These are phyloP conservation scores for Syrphus vitripennis DNA, from an alignment of 2,888 invertebrate genomes.

Conservation along the genomic window DNA sequence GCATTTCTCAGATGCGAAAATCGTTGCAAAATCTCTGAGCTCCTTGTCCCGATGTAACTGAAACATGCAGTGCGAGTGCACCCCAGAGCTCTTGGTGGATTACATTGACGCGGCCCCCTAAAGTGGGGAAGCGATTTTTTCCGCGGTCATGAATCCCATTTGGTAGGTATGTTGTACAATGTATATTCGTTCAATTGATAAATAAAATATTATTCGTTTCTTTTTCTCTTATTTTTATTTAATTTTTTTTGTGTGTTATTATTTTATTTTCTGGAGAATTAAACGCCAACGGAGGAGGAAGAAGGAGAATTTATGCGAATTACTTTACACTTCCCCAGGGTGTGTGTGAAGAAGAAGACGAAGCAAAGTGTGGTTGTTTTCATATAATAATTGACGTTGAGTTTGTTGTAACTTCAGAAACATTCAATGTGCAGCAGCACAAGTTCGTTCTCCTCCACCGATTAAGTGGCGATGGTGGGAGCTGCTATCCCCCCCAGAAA, in stretches of 20 bases:
- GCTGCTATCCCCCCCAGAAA: conserved; percentile 37
- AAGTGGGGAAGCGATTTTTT: conserved; percentile 42
- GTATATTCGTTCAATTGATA: conserved; percentile 32
- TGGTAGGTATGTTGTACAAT: not conserved
- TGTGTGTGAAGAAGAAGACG: not conserved
- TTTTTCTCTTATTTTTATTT: not conserved
- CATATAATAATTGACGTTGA: not conserved
- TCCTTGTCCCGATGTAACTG: conserved; percentile 81
- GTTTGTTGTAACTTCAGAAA: conserved; percentile 9
- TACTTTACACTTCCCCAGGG: conserved; percentile 72
- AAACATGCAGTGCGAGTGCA: conserved; percentile 81
- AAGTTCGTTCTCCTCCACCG: conserved; percentile 51
- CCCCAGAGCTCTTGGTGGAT: conserved; percentile 68
- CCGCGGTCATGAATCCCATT: conserved; percentile 58
- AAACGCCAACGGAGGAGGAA: not conserved
- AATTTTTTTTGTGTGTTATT: not conserved
- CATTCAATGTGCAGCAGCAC: conserved; percentile 23
- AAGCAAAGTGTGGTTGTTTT: not conserved
- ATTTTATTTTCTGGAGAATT: conserved; percentile 37
- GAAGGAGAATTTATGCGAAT: conserved; percentile 5
- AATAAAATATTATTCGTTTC: conserved; percentile 5
- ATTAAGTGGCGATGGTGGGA: not conserved
- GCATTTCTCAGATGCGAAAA: conserved; percentile 65
- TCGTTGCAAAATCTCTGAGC: conserved; percentile 80
- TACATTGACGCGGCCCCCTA: conserved; percentile 46